These are phyloP conservation scores for Diceros bicornis DNA, from an alignment of 2,797 vertebrate genomes.

Conservation along the genomic window DNA sequence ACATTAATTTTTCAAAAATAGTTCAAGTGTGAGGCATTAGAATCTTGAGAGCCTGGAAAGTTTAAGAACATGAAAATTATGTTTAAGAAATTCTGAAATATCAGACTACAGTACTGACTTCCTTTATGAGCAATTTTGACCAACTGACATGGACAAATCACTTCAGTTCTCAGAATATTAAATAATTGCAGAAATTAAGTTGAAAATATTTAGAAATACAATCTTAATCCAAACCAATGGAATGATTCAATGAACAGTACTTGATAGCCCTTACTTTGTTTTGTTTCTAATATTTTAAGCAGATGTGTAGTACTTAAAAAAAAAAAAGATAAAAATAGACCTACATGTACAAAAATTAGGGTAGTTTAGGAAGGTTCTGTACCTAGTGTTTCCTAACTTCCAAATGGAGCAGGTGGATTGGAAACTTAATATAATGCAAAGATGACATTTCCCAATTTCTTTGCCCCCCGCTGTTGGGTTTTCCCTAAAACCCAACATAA, in stretches of 20 bases:
- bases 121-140: conserved; percentile 8
- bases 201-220: conserved; percentile 61
- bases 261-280: neutral
- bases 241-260: neutral
- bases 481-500: conserved; percentile 17
- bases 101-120: neutral
- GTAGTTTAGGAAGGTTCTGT: conserved; percentile 7
- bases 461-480: neutral
- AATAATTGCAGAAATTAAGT: conserved; percentile 1
- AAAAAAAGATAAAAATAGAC: neutral
- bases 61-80: neutral
- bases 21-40: neutral
- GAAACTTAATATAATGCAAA: conserved; percentile 35
- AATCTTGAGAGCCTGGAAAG: neutral
- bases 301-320: neutral
- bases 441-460: conserved; percentile 20
- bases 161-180: neutral
- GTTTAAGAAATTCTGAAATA: conserved; percentile 39
- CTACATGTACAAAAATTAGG: conserved; percentile 6
- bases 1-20: conserved; percentile 33
- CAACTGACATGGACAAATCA: conserved; percentile 33
- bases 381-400: conserved; percentile 10
- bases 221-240: conserved; percentile 32
- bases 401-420: neutral
- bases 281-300: neutral